Base-by-base conservation (phyloP, 2,797 vertebrate genomes). In the Anguilla pacifica region DNA sequence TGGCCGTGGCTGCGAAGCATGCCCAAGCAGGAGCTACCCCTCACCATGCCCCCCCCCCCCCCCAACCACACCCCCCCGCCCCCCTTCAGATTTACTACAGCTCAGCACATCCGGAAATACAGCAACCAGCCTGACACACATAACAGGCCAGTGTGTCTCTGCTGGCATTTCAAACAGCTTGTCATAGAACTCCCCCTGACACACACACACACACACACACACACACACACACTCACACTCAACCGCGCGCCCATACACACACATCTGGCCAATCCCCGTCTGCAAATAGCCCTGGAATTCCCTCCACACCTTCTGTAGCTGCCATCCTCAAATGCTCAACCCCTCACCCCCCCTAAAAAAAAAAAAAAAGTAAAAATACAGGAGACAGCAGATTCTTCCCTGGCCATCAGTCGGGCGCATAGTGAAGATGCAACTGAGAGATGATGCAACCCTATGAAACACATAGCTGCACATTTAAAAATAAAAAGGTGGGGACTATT, bases 181-280 rank as follows among this genome's bases (percentile, higher is more conserved):
- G 89, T 90, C 95, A 95, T 94, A 95, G 94, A 39, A 70, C 64
- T 87, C 43, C 46, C 43, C 22, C 96, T 95, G 94, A 94, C 95
- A 94, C 93, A 86, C 92, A 94, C 94, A 85, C 77, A 83, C 96
- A 96, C 3, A 7, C 61, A n/a, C 25, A 25, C 61, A 64, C 17
- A 22, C 1, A 64, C 61, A 64, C 22, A 64, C 22, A 67, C 61
- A 6, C 5, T 1, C 7, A 10, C 22, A 67, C 61, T 1, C 6
- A 67, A 3, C 1, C n/a, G n/a, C 61, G 2, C 22, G 3, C 15
- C 4, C 57, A 85, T 57, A 82, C 57, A 88, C 43, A 15, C 96
- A 96, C 97, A 97, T 97, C 97, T 98, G 97, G 96, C 94, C 95
- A 92, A 95, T 96, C 95, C 93, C 92, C 96, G 92, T 94, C 95